These are phyloP conservation scores for Syngnathus acus DNA, from an alignment of 2,797 vertebrate genomes.

Conservation along the genomic window DNA sequence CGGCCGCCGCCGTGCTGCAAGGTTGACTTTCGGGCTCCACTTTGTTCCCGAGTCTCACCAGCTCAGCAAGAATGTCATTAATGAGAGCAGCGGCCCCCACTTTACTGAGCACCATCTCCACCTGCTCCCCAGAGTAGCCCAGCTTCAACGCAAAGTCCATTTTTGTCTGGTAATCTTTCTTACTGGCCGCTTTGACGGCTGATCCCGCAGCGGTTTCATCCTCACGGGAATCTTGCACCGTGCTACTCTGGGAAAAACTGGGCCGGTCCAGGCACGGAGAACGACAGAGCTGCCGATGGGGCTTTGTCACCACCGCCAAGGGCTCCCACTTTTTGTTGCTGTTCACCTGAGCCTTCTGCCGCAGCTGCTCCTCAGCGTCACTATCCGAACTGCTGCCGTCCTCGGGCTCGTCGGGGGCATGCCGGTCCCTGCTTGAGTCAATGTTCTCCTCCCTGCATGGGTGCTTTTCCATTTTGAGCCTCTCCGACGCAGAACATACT, in stretches of 20 bases:
- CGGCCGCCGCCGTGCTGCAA: conserved; percentile 51
- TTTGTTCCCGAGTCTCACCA: conserved; percentile 93
- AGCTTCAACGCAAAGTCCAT: conserved; percentile 97
- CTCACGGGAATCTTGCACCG: conserved; percentile 74
- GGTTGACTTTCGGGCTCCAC: conserved; percentile 81
- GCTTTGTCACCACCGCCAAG: conserved; percentile 74
- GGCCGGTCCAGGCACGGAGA: conserved; percentile 92
- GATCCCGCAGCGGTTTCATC: conserved; percentile 61
- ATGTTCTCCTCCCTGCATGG: conserved; percentile 80
- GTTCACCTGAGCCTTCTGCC: conserved; percentile 62
- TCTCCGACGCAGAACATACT: conserved; percentile 88
- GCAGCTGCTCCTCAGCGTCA: conserved; percentile 73
- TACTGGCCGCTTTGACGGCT: conserved; percentile 59
- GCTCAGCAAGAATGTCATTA: conserved; percentile 91
- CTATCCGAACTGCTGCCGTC: conserved; percentile 90
- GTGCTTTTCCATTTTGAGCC: conserved; percentile 91
- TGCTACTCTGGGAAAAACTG: conserved; percentile 94
- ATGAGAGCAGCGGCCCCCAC: conserved; percentile 88
- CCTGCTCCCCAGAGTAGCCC: conserved; percentile 91
- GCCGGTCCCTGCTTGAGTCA: conserved; percentile 58
- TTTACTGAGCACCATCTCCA: conserved; percentile 89
- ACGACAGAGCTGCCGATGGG: conserved; percentile 90
- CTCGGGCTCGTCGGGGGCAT: conserved; percentile 75
- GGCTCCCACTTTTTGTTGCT: conserved; percentile 70
- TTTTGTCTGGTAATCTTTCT: conserved; percentile 90